Conservation (phyloP, 2,888 invertebrate genomes). For the Aleiodes leptofemur region DNA sequence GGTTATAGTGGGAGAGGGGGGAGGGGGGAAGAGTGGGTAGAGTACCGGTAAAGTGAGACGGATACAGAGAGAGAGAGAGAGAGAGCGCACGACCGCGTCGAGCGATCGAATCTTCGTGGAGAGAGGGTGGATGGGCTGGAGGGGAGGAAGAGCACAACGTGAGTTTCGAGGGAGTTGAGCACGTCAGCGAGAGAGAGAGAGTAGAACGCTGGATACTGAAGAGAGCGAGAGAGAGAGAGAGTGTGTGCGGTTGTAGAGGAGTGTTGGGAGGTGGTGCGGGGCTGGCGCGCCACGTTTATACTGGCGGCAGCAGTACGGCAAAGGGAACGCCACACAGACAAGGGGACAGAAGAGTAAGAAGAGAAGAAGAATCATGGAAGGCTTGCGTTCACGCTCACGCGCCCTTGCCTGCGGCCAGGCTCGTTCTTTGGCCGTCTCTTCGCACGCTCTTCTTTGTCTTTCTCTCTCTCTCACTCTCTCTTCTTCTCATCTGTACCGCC, state of each 20-base stretch:
- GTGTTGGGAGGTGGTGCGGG: slow-evolving; percentile 37
- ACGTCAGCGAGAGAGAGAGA: slow-evolving; percentile 50
- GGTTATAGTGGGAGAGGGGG: slow-evolving; percentile 49
- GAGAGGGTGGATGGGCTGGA: slow-evolving; percentile 33
- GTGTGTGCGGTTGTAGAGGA: slow-evolving; percentile 49
- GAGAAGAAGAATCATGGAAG: slow-evolving; percentile 49
- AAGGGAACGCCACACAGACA: slow-evolving; percentile 4
- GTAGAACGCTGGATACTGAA: slow-evolving; percentile 44
- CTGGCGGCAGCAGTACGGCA: slow-evolving; percentile 29
- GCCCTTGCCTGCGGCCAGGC: slow-evolving; percentile 68
- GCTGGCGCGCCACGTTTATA: slow-evolving; percentile 36
- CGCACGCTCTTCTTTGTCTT: slow-evolving; percentile 30
- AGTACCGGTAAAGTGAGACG: slow-evolving; percentile 42
- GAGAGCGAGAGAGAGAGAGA: slow-evolving; percentile 40
- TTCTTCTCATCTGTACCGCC: slow-evolving; percentile 38
- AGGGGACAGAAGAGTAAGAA: slow-evolving; percentile 27
- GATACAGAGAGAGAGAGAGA: slow-evolving; percentile 40
- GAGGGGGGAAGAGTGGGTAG: slow-evolving; percentile 40
- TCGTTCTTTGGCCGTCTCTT: slow-evolving; percentile 32
- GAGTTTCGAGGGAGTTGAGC: slow-evolving; percentile 54
- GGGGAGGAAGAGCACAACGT: slow-evolving; percentile 44
- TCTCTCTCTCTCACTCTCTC: slow-evolving; percentile 39
- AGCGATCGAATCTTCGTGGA: slow-evolving; percentile 50
- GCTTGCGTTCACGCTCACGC: slow-evolving; percentile 67
- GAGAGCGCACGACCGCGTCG: slow-evolving; percentile 60